These are phyloP conservation scores for Melangyna quadrimaculata DNA, from an alignment of 2,888 invertebrate species.

Conservation along the genomic window DNA sequence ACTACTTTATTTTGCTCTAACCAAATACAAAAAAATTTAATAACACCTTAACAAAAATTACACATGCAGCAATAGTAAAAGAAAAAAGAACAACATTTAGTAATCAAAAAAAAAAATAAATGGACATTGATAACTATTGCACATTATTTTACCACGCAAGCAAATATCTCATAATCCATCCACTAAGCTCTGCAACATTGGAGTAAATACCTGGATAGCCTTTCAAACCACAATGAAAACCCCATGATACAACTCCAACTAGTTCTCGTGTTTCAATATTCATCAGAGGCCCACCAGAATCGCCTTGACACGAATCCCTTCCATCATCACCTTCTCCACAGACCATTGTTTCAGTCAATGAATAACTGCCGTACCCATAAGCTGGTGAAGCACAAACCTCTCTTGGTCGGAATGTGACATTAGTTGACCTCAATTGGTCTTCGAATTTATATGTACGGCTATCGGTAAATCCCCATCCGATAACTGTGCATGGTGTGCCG, in stretches of 20 bases:
- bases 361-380: constrained; percentile 72
- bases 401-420: neutral
- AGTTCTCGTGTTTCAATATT: constrained; percentile 63
- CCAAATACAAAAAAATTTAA: too few relatives aligned
- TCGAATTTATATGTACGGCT: neutral
- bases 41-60: too few relatives aligned
- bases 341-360: constrained; percentile 72
- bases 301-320: constrained; percentile 76
- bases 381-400: neutral
- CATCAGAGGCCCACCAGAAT: constrained; percentile 77
- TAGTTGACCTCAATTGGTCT: neutral
- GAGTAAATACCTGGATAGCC: constrained; percentile 81
- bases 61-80: too few relatives aligned
- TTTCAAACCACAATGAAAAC: constrained; percentile 80
- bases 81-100: too few relatives aligned
- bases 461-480: constrained; percentile 75
- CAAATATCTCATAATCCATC: neutral
- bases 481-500: constrained; percentile 73
- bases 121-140: too few relatives aligned
- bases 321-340: constrained; percentile 77
- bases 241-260: constrained; percentile 81
- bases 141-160: neutral
- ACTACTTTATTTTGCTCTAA: too few relatives aligned
- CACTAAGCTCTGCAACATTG: constrained; percentile 73
- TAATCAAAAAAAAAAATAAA: too few relatives aligned